A percentile compares a stretch with the other conserved stretches of the same genome.
phyloP scores from a whole-genome alignment of 2,888 invertebrate genomes.

The Caenorhabditis afra region DNA sequence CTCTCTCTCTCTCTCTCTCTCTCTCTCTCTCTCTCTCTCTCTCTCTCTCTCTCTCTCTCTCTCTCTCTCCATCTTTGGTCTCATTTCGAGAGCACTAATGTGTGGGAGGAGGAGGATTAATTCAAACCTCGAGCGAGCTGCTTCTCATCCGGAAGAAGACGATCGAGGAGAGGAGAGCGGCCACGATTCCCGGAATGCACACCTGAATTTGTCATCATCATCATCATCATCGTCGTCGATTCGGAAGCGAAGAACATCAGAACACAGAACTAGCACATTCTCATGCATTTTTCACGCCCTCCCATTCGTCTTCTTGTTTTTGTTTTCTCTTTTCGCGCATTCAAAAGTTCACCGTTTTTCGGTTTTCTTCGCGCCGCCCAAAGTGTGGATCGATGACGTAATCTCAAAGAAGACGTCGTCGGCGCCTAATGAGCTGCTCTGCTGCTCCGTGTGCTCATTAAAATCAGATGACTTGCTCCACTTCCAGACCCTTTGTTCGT shows the following conservation, averaged over 20 bases:
- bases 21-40: no score
- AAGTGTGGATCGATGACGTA: conserved; percentile 3
- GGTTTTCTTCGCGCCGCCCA: conserved; percentile 2
- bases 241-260: neutral
- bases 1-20: no score
- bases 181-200: conserved; percentile 63
- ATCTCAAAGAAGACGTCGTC: neutral
- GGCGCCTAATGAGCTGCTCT: neutral
- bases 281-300: neutral
- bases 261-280: neutral
- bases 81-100: conserved; percentile 7
- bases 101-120: neutral
- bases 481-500: no score
- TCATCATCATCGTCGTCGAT: no score
- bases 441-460: conserved; percentile 19
- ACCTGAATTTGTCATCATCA: no score
- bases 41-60: neutral
- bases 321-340: conserved; percentile 7
- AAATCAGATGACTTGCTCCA: conserved; percentile 1
- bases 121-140: conserved; percentile 52
- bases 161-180: conserved; percentile 58
- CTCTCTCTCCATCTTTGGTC: neutral
- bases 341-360: conserved; percentile 28
- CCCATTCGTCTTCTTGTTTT: conserved; percentile 12
- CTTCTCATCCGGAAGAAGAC: conserved; percentile 59